Evolutionary conservation across 2,888 invertebrate species (phyloP).

Genomic region (Zonitis immaculata): DNA sequence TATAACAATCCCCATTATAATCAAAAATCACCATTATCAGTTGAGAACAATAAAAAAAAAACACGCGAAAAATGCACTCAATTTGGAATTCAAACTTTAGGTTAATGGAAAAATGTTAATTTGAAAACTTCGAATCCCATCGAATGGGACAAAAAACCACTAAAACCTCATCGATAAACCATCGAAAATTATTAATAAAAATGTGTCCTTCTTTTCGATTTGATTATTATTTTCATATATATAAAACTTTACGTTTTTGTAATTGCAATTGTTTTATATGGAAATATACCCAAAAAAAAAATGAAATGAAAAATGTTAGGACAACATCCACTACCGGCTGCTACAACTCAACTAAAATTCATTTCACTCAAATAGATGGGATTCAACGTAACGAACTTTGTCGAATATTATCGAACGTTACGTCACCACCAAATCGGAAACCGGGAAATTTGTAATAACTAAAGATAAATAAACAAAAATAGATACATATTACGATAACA

Average conservation of each 20-base stretch:
- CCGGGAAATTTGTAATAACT: constrained; percentile 17
- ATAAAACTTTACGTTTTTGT: background rate
- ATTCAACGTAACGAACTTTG: constrained; percentile 11
- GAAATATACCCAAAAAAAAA: background rate
- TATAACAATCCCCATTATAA: constrained; percentile 2
- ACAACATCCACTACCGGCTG: constrained; percentile 6
- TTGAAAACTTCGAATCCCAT: no score
- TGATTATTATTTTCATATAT: background rate
- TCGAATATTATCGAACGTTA: constrained; percentile 13
- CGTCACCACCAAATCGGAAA: constrained; percentile 11
- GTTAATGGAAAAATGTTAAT: no score
- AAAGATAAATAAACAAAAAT: background rate
- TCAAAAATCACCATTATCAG: background rate
- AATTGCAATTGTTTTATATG: background rate
- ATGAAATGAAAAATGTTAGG: background rate
- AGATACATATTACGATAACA: no score
- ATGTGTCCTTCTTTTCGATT: no score
- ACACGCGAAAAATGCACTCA: background rate
- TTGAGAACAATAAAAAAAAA: background rate
- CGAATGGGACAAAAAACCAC: no score
- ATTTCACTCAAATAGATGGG: constrained; percentile 15
- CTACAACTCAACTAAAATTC: constrained; percentile 20
- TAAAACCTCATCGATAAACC: no score
- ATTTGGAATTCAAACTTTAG: background rate
- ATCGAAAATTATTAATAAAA: no score